phyloP scores from a whole-genome alignment of 1,140 invertebrate genomes.

The Hylaeus volcanicus region DNA sequence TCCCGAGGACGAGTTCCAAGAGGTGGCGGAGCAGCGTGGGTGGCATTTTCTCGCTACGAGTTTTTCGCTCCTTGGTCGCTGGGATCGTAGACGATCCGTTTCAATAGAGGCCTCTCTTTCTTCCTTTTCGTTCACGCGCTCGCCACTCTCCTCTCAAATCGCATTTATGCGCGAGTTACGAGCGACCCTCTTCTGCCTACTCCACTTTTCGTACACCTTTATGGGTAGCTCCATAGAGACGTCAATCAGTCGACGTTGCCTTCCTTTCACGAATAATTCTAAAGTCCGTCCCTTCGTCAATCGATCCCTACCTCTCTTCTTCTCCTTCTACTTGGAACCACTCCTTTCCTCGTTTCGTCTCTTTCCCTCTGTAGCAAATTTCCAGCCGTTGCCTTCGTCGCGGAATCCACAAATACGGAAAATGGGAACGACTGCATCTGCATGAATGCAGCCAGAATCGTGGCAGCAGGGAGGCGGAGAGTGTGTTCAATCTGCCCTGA shows the following conservation, averaged over 20 bases:
- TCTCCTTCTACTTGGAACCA: conserved; percentile 32
- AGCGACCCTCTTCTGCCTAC: conserved; percentile 74
- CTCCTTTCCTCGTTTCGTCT: conserved; percentile 10
- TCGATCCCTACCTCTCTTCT: conserved; percentile 57
- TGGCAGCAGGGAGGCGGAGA: not conserved
- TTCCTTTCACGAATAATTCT: conserved; percentile 75
- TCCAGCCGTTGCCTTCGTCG: not conserved
- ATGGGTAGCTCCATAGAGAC: conserved; percentile 71
- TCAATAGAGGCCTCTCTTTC: conserved; percentile 55
- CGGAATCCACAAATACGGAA: conserved; percentile 56
- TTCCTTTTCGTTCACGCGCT: conserved; percentile 16
- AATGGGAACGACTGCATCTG: conserved; percentile 58
- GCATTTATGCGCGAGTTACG: conserved; percentile 77
- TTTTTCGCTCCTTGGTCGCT: conserved; percentile 66
- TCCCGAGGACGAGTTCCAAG: conserved; percentile 25
- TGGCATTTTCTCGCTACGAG: conserved; percentile 70
- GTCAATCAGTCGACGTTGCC: conserved; percentile 73
- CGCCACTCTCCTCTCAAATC: conserved; percentile 59
- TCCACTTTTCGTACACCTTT: conserved; percentile 73
- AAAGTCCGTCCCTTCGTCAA: conserved; percentile 71
- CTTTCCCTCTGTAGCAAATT: not conserved
- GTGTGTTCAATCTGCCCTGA: conserved; percentile 14
- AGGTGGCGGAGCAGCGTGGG: conserved; percentile 63
- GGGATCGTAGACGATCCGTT: conserved; percentile 56
- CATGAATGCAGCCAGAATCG: conserved; percentile 8